phyloP scores from a whole-genome alignment of 2,113 vertebrate genomes.

The Gallinago media region DNA sequence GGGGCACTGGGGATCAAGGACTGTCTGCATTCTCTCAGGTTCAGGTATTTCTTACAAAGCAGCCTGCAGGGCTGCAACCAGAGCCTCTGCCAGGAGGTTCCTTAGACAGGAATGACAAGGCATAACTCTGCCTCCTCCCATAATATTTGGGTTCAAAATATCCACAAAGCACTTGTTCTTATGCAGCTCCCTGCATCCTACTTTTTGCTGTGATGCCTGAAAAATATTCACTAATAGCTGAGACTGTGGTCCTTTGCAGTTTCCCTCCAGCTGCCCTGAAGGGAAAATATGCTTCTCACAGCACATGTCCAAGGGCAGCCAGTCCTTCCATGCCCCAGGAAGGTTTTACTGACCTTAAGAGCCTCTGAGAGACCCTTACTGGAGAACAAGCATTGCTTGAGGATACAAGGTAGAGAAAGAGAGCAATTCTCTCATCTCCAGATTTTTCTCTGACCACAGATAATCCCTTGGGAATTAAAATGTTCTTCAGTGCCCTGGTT shows the following conservation, averaged over 20 bases:
- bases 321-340: not conserved
- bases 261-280: not conserved
- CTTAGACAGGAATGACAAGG: not conserved
- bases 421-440: not conserved
- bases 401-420: not conserved
- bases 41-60: not conserved
- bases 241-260: not conserved
- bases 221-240: not conserved
- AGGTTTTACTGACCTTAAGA: constrained; percentile 64
- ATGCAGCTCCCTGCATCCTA: not conserved
- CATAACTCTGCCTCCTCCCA: not conserved
- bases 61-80: not conserved
- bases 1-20: not conserved
- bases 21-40: not conserved
- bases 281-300: not conserved
- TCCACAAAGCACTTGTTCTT: not conserved
- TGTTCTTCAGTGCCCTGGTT: constrained; percentile 44
- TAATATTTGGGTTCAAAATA: not conserved
- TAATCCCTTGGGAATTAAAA: constrained; percentile 29
- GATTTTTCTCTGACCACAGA: not conserved
- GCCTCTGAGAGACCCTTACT: not conserved
- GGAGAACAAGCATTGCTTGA: not conserved
- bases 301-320: not conserved
- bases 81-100: not conserved
- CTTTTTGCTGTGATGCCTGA: not conserved